phyloP scores from a whole-genome alignment of 2,113 vertebrate genomes.

The Triplophysa tibetana region DNA sequence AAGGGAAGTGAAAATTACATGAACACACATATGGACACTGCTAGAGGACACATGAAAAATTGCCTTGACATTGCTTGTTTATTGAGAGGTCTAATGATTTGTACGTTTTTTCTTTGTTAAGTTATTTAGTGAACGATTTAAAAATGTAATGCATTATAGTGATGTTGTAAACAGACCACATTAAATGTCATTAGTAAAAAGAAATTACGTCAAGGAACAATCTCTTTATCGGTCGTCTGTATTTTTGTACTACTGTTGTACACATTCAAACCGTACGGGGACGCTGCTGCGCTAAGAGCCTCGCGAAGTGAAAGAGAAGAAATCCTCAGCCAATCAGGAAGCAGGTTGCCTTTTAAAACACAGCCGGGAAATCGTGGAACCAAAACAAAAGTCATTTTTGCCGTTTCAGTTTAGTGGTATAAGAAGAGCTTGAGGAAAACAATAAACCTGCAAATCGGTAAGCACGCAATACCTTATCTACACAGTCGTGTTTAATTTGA shows the following conservation, averaged over 20 bases:
- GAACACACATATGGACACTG: neutral
- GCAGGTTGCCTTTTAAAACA: conserved; percentile 52
- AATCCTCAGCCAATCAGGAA: conserved; percentile 50
- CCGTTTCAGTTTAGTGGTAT: neutral
- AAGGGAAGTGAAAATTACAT: neutral
- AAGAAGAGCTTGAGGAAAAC: neutral
- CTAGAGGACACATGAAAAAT: neutral
- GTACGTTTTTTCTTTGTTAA: neutral
- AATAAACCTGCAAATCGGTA: neutral
- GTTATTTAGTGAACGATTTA: neutral
- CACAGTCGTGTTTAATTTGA: too few species aligned
- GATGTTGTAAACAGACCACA: conserved; percentile 3
- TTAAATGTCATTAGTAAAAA: neutral
- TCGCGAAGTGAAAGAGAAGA: neutral
- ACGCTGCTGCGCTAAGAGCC: conserved; percentile 1
- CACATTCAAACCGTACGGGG: conserved; percentile 10
- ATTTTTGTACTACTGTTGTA: neutral
- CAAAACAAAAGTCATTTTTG: conserved; percentile 12
- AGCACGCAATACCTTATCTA: neutral
- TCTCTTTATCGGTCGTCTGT: too few species aligned
- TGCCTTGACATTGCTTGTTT: conserved; percentile 50
- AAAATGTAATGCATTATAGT: neutral
- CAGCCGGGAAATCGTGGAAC: conserved; percentile 16
- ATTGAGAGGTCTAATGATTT: neutral
- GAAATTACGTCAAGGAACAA: too few species aligned